Conservation (phyloP, 2,888 invertebrate species). For the Drosophila monieri region DNA sequence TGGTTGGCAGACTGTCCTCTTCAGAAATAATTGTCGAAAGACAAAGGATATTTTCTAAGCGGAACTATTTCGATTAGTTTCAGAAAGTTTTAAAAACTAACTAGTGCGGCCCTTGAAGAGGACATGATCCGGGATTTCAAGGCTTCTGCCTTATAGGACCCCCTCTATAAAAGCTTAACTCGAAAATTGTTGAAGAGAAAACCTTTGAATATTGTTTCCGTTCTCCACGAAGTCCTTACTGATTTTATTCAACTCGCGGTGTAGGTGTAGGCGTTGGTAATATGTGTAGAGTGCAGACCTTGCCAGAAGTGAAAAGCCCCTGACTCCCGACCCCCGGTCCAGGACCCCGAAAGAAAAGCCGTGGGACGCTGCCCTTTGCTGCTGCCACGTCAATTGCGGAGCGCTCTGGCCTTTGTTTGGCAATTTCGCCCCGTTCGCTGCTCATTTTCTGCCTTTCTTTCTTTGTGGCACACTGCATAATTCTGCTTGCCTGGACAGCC, state of each 20-base stretch:
- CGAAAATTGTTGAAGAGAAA: not conserved
- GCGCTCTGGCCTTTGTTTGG: conserved; percentile 58
- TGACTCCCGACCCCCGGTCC: not conserved
- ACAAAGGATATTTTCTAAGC: no score
- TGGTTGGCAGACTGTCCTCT: no score
- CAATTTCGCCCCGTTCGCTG: conserved; percentile 63
- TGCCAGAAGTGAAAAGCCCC: not conserved
- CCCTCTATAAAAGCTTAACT: not conserved
- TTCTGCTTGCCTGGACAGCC: conserved; percentile 12
- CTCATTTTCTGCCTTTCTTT: conserved; percentile 59
- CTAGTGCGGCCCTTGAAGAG: no score
- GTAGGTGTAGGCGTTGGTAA: conserved; percentile 33
- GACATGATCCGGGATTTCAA: no score
- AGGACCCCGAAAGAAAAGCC: not conserved
- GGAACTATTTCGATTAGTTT: no score
- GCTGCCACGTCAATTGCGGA: conserved; percentile 56
- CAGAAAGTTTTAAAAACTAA: no score
- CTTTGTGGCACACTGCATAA: conserved; percentile 51
- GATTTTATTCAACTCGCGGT: conserved; percentile 7
- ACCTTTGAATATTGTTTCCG: not conserved
- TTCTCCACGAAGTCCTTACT: not conserved
- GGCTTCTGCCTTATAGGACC: no score
- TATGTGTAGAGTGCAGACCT: conserved; percentile 37
- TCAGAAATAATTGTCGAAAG: no score
- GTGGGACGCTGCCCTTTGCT: conserved; percentile 21